phyloP scores from a whole-genome alignment of 2,113 vertebrate species.

The Oreamnos americanus region DNA sequence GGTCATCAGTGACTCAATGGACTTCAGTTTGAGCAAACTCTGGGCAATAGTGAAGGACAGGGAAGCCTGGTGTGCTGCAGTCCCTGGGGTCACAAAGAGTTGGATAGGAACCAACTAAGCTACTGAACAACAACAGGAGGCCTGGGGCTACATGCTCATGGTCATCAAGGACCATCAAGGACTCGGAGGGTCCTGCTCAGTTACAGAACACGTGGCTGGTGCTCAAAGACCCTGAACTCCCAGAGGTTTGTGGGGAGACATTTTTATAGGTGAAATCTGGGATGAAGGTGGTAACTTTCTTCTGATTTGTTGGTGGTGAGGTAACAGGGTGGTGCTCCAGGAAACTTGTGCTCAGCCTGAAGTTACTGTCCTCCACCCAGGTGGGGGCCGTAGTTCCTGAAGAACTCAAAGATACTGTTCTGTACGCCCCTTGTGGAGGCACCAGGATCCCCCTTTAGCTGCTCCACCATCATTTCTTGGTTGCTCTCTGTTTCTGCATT shows the following conservation, averaged over 20 bases:
- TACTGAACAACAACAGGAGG: background rate
- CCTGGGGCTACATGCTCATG: background rate
- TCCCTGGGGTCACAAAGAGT: background rate
- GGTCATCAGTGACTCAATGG: background rate
- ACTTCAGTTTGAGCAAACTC: background rate
- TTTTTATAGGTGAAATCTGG: background rate
- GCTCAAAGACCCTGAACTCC: background rate
- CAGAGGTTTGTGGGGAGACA: background rate
- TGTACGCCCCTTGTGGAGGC: accelerated
- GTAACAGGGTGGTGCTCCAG: background rate
- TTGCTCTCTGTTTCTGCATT: background rate
- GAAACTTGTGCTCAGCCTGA: background rate
- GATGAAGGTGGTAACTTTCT: background rate
- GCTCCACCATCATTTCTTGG: background rate
- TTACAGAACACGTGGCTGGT: background rate
- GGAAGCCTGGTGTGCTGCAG: background rate
- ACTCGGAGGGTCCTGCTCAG: background rate
- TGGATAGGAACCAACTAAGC: background rate
- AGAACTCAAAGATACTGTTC: no score
- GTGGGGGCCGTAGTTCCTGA: background rate
- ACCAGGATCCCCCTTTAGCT: background rate
- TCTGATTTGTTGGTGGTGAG: background rate
- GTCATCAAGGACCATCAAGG: background rate
- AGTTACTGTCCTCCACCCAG: background rate
- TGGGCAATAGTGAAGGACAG: background rate